Percentiles rank a stretch among this genome's conserved stretches.
phyloP scores from a whole-genome alignment of 2,888 invertebrate genomes.

The Nymphalis urticae region DNA sequence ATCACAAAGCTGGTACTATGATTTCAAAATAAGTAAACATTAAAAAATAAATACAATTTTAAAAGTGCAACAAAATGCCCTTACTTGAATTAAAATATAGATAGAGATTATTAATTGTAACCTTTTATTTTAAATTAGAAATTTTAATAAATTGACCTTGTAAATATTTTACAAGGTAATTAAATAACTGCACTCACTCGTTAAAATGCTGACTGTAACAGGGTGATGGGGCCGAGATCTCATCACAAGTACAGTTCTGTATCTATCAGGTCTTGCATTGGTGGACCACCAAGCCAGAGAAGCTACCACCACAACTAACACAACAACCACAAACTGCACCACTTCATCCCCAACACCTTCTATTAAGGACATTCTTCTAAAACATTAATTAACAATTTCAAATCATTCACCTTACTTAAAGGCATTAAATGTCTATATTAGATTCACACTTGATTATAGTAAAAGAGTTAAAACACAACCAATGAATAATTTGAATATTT shows the following conservation, averaged over 20 bases:
- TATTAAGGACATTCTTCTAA: constrained; percentile 85
- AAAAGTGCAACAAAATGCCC: too few relatives aligned
- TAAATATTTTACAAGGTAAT: background rate
- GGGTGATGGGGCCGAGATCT: constrained; percentile 65
- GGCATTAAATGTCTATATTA: too few relatives aligned
- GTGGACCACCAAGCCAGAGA: constrained; percentile 91
- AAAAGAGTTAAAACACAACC: too few relatives aligned
- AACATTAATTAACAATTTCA: constrained; percentile 22
- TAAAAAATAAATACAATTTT: too few relatives aligned
- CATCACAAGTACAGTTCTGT: constrained; percentile 86
- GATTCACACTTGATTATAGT: too few relatives aligned
- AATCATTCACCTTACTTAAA: background rate
- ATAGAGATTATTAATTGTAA: too few relatives aligned
- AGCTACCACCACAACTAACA: constrained; percentile 79
- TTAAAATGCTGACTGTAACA: constrained; percentile 66
- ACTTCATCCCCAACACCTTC: constrained; percentile 94
- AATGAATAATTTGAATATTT: too few relatives aligned
- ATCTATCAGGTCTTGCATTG: constrained; percentile 85
- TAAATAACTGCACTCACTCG: constrained; percentile 50
- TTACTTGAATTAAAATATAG: too few relatives aligned
- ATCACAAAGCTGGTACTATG: background rate
- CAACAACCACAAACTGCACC: constrained; percentile 84
- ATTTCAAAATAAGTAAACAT: too few relatives aligned
- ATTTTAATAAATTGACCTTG: background rate
- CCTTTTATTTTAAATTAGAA: background rate